Conservation (phyloP, 2,113 vertebrate genomes). For the Strix uralensis region DNA sequence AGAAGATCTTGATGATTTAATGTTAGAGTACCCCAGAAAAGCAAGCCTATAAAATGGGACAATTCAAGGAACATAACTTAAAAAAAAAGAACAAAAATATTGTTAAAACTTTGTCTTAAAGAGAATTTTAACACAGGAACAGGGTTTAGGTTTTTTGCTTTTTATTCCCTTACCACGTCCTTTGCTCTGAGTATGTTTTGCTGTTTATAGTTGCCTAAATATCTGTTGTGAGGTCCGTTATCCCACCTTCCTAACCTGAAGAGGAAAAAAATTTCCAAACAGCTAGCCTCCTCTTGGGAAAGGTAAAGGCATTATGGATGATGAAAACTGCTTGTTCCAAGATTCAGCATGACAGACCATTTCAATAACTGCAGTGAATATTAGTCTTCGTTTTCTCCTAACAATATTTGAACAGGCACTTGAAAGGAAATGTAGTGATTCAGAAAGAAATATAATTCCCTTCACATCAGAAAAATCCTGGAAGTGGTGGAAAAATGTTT, state of each 20-base stretch:
- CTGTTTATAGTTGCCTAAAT: not conserved
- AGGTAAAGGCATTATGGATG: not conserved
- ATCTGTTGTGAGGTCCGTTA: not conserved
- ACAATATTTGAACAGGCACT: not conserved
- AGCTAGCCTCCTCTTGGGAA: not conserved
- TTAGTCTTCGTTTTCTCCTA: not conserved
- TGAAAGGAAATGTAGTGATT: not conserved
- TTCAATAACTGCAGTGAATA: not conserved
- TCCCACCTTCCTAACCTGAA: not conserved
- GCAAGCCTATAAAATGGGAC: not conserved
- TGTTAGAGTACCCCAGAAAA: not conserved
- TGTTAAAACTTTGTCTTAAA: not conserved
- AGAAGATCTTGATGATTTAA: not conserved
- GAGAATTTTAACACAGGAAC: not conserved
- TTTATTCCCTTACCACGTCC: not conserved
- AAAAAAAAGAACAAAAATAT: not conserved
- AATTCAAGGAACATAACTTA: not conserved
- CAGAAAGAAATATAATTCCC: not conserved
- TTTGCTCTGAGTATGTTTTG: not conserved
- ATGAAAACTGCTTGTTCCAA: conserved; percentile 3
- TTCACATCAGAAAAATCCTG: not conserved
- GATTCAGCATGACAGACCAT: not conserved
- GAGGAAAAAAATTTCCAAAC: not conserved
- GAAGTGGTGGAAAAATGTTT: not conserved
- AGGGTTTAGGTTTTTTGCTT: not conserved